Conservation (phyloP, 1,140 invertebrate species). For the Eciton burchellii region DNA sequence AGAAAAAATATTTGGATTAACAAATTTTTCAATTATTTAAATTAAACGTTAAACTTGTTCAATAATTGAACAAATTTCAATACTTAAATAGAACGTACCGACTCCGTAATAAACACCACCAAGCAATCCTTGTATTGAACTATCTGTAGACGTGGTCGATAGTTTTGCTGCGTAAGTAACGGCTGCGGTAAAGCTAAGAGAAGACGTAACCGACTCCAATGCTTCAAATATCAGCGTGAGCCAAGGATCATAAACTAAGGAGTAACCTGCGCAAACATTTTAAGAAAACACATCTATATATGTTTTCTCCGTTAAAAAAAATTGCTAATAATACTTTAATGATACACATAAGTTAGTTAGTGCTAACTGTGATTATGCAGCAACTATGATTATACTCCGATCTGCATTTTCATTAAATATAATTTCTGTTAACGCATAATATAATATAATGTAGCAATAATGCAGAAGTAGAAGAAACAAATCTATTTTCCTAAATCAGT, state of each 20-base stretch:
- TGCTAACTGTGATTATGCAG: too few species aligned
- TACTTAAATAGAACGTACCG: conserved; percentile 85
- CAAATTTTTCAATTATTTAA: too few species aligned
- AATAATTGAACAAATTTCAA: background rate
- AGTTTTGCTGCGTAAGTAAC: conserved; percentile 93
- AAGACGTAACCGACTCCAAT: conserved; percentile 93
- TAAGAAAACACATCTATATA: background rate
- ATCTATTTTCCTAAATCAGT: too few species aligned
- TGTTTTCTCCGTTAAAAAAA: background rate
- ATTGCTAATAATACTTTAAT: too few species aligned
- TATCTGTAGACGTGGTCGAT: conserved; percentile 92
- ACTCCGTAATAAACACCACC: conserved; percentile 93
- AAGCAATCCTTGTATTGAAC: conserved; percentile 92
- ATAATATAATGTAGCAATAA: too few species aligned
- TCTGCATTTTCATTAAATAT: too few species aligned
- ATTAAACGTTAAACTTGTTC: too few species aligned
- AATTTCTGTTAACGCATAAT: too few species aligned
- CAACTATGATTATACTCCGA: too few species aligned
- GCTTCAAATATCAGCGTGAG: conserved; percentile 93
- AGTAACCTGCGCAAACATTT: conserved; percentile 88
- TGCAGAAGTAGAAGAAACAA: too few species aligned
- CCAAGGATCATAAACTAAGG: conserved; percentile 93
- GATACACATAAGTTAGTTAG: too few species aligned
- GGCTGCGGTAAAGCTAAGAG: conserved; percentile 92
- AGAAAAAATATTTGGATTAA: too few species aligned